Evolutionary conservation across 2,888 invertebrate genomes (phyloP), one percentile per base, ranked within the genome.

Genomic region (Rotaria socialis): DNA sequence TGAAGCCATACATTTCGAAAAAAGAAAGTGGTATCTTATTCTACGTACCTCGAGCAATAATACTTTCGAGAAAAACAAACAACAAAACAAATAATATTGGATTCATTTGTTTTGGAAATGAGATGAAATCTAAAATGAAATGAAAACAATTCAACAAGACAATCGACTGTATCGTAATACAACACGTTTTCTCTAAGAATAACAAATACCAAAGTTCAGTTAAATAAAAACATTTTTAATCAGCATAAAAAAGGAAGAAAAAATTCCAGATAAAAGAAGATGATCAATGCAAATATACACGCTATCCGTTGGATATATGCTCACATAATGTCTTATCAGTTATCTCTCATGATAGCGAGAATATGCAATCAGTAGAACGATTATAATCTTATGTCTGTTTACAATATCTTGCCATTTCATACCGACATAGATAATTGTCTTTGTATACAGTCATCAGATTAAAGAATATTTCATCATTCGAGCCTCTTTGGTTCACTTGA

Each of bases 321-420:
- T 35, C 35, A 41, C 35, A 35, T 19, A 41, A 67, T 67, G 35
- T 67, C 16, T 67, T 67, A 41, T 67, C 67, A 67, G 35, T 35
- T 67, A 67, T 67, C 67, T 35, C 19, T 5, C 35, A 41, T 67
- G 67, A 67, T 35, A 67, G 67, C 35, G 41, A 27, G 67, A 27
- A 67, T 41, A 67, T 67, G 67, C 27, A 67, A 67, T 67, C 35
- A 67, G 19, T 67, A 14, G 67, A 67, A 35, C 16, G 67, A 67
- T 67, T 67, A 67, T 41, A 67, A 67, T 67, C 67, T 67, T 19
- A 35, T 67, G 67, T 67, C 67, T 67, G 67, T 35, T 67, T 67
- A 67, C 35, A 60, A 60, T 60, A 60, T 60, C 58, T 60, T n/a
- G 14, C 10, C 11, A 60, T 60, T 27, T 27, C 6, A 35, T 67